Percentiles rank a stretch among this genome's conserved stretches.
Conservation (phyloP, 2,797 vertebrate genomes). For the Platyrinchus mystaceus region DNA sequence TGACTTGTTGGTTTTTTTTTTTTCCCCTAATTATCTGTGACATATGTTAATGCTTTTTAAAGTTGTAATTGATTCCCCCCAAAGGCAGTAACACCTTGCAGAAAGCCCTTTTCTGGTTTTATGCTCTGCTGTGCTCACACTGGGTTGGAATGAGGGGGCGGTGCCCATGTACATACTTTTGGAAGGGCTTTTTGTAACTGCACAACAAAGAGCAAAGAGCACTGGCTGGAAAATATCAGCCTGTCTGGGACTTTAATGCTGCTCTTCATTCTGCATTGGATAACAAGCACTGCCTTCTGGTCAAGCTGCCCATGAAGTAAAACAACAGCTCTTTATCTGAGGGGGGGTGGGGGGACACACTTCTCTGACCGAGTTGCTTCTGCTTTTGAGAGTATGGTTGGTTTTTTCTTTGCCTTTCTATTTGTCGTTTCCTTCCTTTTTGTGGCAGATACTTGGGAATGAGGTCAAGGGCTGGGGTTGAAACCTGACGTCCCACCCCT, state of each 20-base stretch:
- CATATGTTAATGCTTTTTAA: neutral
- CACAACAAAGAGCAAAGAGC: neutral
- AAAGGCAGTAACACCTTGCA: neutral
- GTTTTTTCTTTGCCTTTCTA: neutral
- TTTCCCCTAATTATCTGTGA: neutral
- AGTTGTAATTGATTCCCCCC: neutral
- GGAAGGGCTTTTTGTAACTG: rapidly evolving
- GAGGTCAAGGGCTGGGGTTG: neutral
- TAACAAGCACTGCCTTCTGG: neutral
- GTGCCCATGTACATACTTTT: rapidly evolving
- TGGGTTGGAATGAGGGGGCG: neutral
- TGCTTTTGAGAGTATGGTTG: neutral
- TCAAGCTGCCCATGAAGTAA: neutral
- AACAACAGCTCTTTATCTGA: neutral
- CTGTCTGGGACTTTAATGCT: neutral
- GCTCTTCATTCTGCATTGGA: neutral
- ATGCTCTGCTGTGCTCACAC: neutral
- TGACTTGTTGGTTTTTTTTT: neutral
- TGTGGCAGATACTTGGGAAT: neutral
- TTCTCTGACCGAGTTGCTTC: neutral
- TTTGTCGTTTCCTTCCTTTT: neutral
- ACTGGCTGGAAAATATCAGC: neutral
- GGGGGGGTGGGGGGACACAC: neutral
- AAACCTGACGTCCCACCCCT: neutral
- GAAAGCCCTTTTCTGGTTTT: neutral